Conservation (phyloP, 2,888 invertebrate genomes). For the Copidosoma aretas region DNA sequence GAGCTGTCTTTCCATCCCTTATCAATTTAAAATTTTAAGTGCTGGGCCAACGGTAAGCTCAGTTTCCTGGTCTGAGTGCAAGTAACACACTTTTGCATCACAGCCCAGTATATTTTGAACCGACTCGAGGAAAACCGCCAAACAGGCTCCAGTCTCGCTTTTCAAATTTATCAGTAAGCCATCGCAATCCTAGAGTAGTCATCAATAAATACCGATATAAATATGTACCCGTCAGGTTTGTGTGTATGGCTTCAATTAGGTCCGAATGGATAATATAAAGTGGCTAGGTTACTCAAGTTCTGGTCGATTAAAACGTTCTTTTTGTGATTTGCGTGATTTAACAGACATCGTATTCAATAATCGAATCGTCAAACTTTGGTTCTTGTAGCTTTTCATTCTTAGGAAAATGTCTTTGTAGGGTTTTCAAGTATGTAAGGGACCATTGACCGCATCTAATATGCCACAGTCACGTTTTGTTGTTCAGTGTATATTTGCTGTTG, state of each 20-base stretch:
- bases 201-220: slow-evolving; percentile 40
- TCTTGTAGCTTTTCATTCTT: slow-evolving; percentile 23
- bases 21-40: slow-evolving; percentile 35
- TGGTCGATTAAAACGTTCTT: slow-evolving; percentile 36
- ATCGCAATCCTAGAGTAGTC: slow-evolving; percentile 44
- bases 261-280: slow-evolving; percentile 43
- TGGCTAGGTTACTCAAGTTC: slow-evolving; percentile 34
- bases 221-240: slow-evolving; percentile 35
- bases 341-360: slow-evolving; percentile 43
- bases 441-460: slow-evolving; percentile 44
- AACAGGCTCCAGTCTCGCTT: slow-evolving; percentile 33
- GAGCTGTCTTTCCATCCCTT: slow-evolving; percentile 34
- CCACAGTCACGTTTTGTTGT: slow-evolving; percentile 43
- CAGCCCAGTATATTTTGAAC: slow-evolving; percentile 42
- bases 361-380: slow-evolving; percentile 40
- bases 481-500: neutral
- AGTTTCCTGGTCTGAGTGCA: slow-evolving; percentile 41
- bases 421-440: slow-evolving; percentile 41
- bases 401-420: slow-evolving; percentile 37
- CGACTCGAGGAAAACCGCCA: slow-evolving; percentile 36
- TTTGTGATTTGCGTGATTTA: slow-evolving; percentile 42
- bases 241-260: slow-evolving; percentile 39
- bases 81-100: slow-evolving; percentile 43
- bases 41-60: slow-evolving; percentile 43
- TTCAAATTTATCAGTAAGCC: slow-evolving; percentile 42